Conservation (phyloP, 2,797 vertebrate genomes). For the Psittacula derbiana region DNA sequence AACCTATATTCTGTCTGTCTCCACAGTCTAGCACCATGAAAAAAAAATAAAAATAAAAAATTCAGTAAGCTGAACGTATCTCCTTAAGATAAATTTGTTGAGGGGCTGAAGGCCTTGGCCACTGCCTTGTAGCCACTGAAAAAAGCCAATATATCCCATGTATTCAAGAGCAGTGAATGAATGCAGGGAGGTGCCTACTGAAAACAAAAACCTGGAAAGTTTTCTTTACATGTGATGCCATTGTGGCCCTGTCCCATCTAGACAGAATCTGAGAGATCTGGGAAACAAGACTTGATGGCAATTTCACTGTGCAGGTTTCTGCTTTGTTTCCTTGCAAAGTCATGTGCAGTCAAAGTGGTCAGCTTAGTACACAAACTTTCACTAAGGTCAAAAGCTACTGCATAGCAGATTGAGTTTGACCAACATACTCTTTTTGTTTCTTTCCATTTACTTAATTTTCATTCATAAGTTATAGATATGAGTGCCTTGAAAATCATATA, state of each 20-base stretch:
- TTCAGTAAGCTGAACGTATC: neutral
- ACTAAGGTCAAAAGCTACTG: neutral
- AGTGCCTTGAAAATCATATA: neutral
- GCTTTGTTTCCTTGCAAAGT: neutral
- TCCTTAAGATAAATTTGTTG: neutral
- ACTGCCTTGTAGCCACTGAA: neutral
- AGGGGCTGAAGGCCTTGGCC: neutral
- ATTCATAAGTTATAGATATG: neutral
- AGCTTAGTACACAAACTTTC: neutral
- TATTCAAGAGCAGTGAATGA: neutral
- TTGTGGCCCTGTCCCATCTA: neutral
- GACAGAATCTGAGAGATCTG: neutral
- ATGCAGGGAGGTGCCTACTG: neutral
- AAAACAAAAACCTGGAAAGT: neutral
- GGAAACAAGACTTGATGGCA: neutral
- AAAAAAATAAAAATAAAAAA: neutral
- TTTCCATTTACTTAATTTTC: neutral
- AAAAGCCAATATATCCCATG: fast-evolving
- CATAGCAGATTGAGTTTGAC: neutral
- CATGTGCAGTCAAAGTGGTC: neutral
- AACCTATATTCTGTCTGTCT: neutral
- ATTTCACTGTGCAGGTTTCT: neutral
- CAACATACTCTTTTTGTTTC: neutral
- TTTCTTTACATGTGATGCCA: neutral
- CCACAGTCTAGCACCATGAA: neutral